Evolutionary conservation across 2,113 vertebrate genomes (phyloP).

Genomic region (Hypocryptadius cinnamomeus): DNA sequence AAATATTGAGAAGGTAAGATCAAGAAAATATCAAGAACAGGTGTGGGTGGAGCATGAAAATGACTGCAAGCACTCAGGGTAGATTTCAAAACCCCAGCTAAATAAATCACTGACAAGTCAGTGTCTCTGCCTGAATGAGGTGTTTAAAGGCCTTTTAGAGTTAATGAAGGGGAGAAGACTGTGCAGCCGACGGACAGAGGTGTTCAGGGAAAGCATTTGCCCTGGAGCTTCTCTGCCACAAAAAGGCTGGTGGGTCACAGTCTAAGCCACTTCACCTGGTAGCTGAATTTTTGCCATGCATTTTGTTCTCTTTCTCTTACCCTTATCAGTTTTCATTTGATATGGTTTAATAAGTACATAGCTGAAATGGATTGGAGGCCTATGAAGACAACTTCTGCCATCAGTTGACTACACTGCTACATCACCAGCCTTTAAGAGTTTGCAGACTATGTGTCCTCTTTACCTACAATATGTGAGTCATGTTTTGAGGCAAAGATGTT

Average conservation of each 20-base stretch:
- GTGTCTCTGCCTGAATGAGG: neutral
- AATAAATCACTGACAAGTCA: neutral
- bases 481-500: neutral
- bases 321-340: neutral
- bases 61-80: neutral
- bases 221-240: neutral
- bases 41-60: neutral
- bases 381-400: neutral
- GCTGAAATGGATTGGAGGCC: neutral
- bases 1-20: neutral
- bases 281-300: neutral
- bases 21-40: neutral
- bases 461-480: neutral
- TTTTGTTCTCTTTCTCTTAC: neutral
- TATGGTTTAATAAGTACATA: neutral
- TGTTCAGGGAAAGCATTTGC: neutral
- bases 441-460: neutral
- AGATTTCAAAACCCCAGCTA: neutral
- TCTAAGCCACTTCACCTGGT: neutral
- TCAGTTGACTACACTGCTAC: neutral
- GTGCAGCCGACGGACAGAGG: neutral
- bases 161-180: neutral
- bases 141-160: neutral
- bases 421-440: neutral
- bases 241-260: neutral